phyloP scores from a whole-genome alignment of 2,113 vertebrate species.

The Oreochromis spilurus region DNA sequence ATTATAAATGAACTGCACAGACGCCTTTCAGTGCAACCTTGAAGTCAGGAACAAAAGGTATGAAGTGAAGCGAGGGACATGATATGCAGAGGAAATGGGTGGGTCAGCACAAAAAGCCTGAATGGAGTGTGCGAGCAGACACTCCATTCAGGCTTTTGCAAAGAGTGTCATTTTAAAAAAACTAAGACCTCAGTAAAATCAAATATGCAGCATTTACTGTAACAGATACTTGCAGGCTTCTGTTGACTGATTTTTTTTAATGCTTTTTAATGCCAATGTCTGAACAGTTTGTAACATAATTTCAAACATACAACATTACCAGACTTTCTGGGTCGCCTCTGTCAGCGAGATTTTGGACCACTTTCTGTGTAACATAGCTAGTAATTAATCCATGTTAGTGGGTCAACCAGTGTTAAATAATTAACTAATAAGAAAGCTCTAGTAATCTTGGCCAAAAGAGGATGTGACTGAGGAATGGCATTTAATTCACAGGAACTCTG shows the following conservation, averaged over 20 bases:
- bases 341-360: background rate
- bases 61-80: background rate
- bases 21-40: constrained; percentile 33
- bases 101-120: background rate
- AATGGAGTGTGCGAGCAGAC: background rate
- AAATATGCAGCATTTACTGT: background rate
- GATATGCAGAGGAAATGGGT: background rate
- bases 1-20: constrained; percentile 14
- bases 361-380: background rate
- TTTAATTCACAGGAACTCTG: background rate
- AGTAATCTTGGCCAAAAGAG: background rate
- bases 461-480: background rate
- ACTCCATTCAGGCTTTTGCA: background rate
- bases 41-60: constrained; percentile 14
- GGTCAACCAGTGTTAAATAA: background rate
- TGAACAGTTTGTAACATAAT: background rate
- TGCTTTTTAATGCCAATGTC: background rate
- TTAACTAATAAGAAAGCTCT: background rate
- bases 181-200: background rate
- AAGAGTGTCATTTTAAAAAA: background rate
- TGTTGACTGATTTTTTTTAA: background rate
- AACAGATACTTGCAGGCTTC: background rate
- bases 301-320: background rate
- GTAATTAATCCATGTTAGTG: background rate
- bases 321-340: background rate